These are phyloP conservation scores for Albula glossodonta DNA, from an alignment of 2,113 vertebrate species.

Conservation along the genomic window DNA sequence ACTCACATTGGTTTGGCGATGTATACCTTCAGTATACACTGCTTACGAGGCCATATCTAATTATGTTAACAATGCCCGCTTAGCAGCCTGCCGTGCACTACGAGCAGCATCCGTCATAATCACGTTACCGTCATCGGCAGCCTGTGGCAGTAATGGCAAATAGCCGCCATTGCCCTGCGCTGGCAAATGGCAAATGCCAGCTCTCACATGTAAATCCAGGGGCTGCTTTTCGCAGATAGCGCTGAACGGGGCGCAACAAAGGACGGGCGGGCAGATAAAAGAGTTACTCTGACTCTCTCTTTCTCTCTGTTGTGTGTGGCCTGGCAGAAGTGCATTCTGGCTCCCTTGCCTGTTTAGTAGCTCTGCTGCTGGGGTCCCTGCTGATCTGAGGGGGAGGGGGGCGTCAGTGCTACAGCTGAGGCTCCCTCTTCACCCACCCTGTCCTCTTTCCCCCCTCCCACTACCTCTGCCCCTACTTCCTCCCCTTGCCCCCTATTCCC, in stretches of 20 bases:
- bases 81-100: neutral
- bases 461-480: conserved; percentile 36
- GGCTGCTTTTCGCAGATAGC: neutral
- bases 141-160: neutral
- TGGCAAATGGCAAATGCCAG: neutral
- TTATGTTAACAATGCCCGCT: neutral
- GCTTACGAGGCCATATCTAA: neutral
- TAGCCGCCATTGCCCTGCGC: neutral
- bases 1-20: neutral
- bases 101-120: neutral
- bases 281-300: neutral
- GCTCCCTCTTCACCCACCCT: neutral
- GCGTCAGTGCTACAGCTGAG: neutral
- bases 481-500: conserved; percentile 13
- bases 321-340: neutral
- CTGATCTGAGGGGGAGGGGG: neutral
- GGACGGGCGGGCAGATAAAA: neutral
- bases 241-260: neutral
- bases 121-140: neutral
- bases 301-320: neutral
- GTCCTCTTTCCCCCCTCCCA: neutral
- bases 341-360: neutral
- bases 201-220: neutral
- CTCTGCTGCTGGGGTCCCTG: neutral
- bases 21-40: neutral